Base-by-base conservation (phyloP, 1,140 invertebrate genomes). In the Papilio machaon region DNA sequence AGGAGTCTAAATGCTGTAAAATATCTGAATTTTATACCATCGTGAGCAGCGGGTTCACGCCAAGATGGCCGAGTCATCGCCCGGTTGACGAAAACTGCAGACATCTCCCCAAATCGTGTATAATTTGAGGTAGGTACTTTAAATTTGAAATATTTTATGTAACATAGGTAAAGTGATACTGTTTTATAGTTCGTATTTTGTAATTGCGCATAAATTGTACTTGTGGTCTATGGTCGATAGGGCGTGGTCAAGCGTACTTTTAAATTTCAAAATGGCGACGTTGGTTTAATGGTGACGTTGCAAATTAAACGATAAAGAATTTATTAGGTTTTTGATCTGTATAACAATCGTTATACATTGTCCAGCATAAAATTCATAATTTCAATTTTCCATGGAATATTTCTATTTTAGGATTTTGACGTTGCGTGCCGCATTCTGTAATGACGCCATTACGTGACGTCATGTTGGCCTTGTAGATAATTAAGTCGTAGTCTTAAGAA, bases 61-160 rank as follows among this genome's bases (percentile, higher is more conserved):
- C 82, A 91, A 90, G 86, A 92, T 92, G 91, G 89, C 89, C 82
- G 87, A 87, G 87, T 87, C 89, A 87, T 91, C 88, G 88, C 87
- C 87, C 88, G 86, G 88, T 88, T 90, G 85, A 89, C 80, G 82
- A 79, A 79, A 79, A 79, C 77, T 79, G 77, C 77, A 47, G 58
- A 79, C 60, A 35, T 15, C 47, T 67, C 10, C 77, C 58, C 46
- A 43, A 79, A 30, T 79, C 60, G 77, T 67, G 58, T 85, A 84
- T 82, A 85, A 87, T 88, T 74, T 88, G 87, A 91, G 90, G 90
- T 91, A 85, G 89, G 90, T 90, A 87, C n/a, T 19, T 46, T 67
- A 70, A 73, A 79, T 46, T 77, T 58, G 81, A 81, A 60, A 79
- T 74, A 64, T 10, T 79, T 75, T 30, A 60, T 85, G 58, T 81